Evolutionary conservation across 2,113 vertebrate species (phyloP).

Genomic region (Clinocottus analis): DNA sequence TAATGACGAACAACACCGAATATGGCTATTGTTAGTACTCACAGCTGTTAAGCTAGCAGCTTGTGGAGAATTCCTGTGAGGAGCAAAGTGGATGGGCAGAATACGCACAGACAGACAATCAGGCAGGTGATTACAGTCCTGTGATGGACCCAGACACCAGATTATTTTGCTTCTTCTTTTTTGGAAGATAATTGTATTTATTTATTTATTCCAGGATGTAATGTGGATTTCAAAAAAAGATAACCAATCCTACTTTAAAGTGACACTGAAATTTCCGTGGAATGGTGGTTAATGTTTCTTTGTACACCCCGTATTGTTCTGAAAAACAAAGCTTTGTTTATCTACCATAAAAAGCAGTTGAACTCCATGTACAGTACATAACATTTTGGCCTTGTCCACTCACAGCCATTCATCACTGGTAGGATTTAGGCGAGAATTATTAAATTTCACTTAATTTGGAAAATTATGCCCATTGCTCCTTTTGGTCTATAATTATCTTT

Average conservation of each 20-base stretch:
- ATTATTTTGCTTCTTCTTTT: neutral
- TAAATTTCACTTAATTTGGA: slow-evolving; percentile 95
- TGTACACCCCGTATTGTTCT: neutral
- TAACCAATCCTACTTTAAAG: neutral
- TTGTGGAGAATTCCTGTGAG: neutral
- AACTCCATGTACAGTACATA: slow-evolving; percentile 60
- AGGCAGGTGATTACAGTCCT: neutral
- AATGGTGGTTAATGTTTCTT: neutral
- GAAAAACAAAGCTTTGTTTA: slow-evolving; percentile 47
- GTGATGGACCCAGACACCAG: neutral
- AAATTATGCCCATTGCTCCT: slow-evolving; percentile 91
- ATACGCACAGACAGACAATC: neutral
- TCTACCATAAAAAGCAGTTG: slow-evolving; percentile 37
- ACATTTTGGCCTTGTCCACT: slow-evolving; percentile 76
- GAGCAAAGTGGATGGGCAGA: neutral
- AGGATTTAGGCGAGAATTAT: slow-evolving; percentile 88
- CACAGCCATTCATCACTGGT: slow-evolving; percentile 93
- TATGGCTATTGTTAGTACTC: neutral
- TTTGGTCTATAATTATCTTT: slow-evolving; percentile 93
- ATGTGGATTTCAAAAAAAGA: neutral
- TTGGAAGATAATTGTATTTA: neutral
- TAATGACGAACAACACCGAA: neutral
- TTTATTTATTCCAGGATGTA: neutral
- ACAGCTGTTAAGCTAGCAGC: neutral
- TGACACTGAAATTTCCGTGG: neutral